phyloP scores from a whole-genome alignment of 2,113 vertebrate genomes.

The Kryptolebias marmoratus region DNA sequence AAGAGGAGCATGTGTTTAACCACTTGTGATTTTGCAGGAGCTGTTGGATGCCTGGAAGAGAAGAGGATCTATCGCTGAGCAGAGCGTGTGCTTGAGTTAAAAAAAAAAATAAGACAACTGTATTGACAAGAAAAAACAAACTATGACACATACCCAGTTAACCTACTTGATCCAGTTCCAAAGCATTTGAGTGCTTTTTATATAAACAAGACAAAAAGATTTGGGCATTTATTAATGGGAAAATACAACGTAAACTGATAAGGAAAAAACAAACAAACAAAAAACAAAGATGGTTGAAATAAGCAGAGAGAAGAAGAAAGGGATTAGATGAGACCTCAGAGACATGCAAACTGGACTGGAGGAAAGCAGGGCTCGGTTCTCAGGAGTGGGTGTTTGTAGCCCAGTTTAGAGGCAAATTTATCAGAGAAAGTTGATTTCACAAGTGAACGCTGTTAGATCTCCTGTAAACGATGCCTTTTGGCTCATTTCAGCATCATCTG shows the following conservation, averaged over 20 bases:
- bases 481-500: conserved; percentile 23
- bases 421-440: conserved; percentile 24
- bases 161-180: conserved; percentile 86
- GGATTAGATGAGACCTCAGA: conserved; percentile 69
- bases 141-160: conserved; percentile 84
- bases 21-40: conserved; percentile 61
- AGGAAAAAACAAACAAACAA: neutral
- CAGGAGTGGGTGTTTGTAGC: conserved; percentile 32
- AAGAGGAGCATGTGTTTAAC: conserved; percentile 57
- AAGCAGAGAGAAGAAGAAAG: conserved; percentile 68
- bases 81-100: conserved; percentile 75
- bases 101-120: conserved; percentile 73
- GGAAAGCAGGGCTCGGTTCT: conserved; percentile 46
- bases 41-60: conserved; percentile 66
- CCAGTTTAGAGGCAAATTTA: conserved; percentile 31
- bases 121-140: conserved; percentile 80
- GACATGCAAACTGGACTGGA: conserved; percentile 71
- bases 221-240: conserved; percentile 82
- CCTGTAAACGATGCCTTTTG: conserved; percentile 12
- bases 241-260: conserved; percentile 74
- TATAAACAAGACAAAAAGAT: conserved; percentile 84
- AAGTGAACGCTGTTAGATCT: conserved; percentile 2
- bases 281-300: conserved; percentile 64
- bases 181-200: conserved; percentile 86
- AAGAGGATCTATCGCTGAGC: conserved; percentile 76